These are phyloP conservation scores for Ophiodon elongatus DNA, from an alignment of 2,113 vertebrate genomes.

Conservation along the genomic window DNA sequence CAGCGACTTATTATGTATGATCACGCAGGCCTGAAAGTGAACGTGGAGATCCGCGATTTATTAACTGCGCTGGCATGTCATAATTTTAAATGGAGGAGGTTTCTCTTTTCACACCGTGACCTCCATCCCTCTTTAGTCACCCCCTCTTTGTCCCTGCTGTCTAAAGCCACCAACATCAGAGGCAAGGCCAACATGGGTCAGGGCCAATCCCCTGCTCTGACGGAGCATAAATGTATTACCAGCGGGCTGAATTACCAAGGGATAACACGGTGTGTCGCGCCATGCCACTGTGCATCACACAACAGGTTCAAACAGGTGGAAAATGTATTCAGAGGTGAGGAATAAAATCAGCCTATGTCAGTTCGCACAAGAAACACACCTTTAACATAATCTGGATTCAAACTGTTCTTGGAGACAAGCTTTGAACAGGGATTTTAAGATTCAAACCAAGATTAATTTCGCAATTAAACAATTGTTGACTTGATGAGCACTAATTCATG, in stretches of 20 bases:
- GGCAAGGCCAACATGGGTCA: slow-evolving; percentile 74
- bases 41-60: slow-evolving; percentile 37
- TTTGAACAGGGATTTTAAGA: not conserved
- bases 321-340: slow-evolving; percentile 75
- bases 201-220: slow-evolving; percentile 79
- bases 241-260: slow-evolving; percentile 73
- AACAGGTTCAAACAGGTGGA: slow-evolving; percentile 80
- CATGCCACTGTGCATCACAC: slow-evolving; percentile 74
- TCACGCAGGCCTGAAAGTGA: slow-evolving; percentile 22
- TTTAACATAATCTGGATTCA: slow-evolving; percentile 35
- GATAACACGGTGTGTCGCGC: slow-evolving; percentile 74
- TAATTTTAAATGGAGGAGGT: slow-evolving; percentile 57
- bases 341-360: slow-evolving; percentile 50
- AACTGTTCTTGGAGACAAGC: not conserved
- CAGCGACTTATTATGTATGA: slow-evolving; percentile 22
- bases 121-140: slow-evolving; percentile 72
- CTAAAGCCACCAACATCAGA: slow-evolving; percentile 74
- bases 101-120: slow-evolving; percentile 60
- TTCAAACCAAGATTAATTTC: not conserved
- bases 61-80: slow-evolving; percentile 53
- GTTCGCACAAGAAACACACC: slow-evolving; percentile 19
- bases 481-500: not conserved
- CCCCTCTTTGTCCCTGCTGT: slow-evolving; percentile 67
- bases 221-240: slow-evolving; percentile 81
- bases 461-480: not conserved